Evolutionary conservation across 2,888 invertebrate species (phyloP).

Genomic region (Oxytorus armatus): DNA sequence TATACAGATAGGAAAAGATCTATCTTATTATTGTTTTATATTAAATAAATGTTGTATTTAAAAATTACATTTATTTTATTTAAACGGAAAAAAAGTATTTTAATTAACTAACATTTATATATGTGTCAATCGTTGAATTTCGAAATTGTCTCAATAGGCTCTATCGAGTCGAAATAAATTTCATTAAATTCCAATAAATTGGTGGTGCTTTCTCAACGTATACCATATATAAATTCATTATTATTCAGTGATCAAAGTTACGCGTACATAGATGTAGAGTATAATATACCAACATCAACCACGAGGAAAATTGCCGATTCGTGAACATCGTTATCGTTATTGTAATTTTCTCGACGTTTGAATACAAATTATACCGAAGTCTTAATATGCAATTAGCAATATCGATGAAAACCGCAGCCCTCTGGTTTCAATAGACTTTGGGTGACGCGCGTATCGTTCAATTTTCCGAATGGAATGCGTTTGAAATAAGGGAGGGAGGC

Average conservation of each 20-base stretch:
- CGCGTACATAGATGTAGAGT: not conserved
- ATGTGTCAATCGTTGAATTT: not conserved
- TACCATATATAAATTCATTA: too few relatives aligned
- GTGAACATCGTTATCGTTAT: slow-evolving; percentile 25
- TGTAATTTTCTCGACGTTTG: slow-evolving; percentile 1
- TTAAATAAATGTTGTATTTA: too few relatives aligned
- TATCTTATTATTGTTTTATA: too few relatives aligned
- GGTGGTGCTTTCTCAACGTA: not conserved
- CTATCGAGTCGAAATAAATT: not conserved
- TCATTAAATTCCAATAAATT: not conserved
- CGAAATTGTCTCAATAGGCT: not conserved
- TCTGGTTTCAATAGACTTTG: not conserved
- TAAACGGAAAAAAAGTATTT: too few relatives aligned
- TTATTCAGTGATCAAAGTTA: not conserved
- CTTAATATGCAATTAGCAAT: slow-evolving; percentile 33
- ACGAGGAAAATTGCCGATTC: not conserved
- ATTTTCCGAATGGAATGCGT: not conserved
- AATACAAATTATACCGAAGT: slow-evolving; percentile 5
- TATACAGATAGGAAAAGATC: not conserved
- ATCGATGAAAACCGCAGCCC: slow-evolving; percentile 25
- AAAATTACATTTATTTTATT: too few relatives aligned
- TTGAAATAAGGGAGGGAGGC: not conserved
- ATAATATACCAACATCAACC: not conserved
- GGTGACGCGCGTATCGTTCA: not conserved
- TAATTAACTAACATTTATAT: too few relatives aligned